Evolutionary conservation across 2,888 invertebrate species (phyloP).

Genomic region (Tridacna gigas): DNA sequence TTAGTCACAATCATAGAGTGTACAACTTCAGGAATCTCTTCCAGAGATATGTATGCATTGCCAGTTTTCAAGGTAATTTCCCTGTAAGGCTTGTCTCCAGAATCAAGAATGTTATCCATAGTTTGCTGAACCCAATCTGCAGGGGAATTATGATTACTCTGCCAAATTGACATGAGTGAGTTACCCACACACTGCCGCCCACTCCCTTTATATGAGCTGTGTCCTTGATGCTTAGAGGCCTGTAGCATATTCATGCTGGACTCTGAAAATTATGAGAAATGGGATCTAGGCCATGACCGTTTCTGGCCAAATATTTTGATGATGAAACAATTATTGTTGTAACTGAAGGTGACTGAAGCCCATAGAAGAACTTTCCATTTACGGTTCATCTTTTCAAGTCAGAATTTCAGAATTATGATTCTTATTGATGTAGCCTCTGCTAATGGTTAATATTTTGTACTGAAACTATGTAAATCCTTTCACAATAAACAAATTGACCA

Average conservation of each 20-base stretch:
- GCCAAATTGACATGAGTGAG: not conserved
- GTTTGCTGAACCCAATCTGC: not conserved
- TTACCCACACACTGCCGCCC: conserved; percentile 14
- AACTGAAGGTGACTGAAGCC: too few species aligned
- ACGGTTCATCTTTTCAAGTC: too few species aligned
- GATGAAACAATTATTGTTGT: too few species aligned
- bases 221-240: conserved; percentile 7
- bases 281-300: not conserved
- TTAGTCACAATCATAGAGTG: not conserved
- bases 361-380: too few species aligned
- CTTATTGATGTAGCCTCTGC: too few species aligned
- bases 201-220: conserved; percentile 4
- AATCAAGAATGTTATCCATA: not conserved
- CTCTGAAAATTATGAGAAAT: conserved; percentile 7
- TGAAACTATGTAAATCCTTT: too few species aligned
- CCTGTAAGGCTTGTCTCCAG: conserved; percentile 6
- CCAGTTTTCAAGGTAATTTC: not conserved
- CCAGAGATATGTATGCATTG: not conserved
- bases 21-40: not conserved
- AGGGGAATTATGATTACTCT: not conserved
- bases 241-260: conserved; percentile 8
- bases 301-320: too few species aligned
- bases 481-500: too few species aligned
- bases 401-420: too few species aligned
- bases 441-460: too few species aligned